Conservation (phyloP, 2,797 vertebrate species). For the Gymnoscopelus braueri region DNA sequence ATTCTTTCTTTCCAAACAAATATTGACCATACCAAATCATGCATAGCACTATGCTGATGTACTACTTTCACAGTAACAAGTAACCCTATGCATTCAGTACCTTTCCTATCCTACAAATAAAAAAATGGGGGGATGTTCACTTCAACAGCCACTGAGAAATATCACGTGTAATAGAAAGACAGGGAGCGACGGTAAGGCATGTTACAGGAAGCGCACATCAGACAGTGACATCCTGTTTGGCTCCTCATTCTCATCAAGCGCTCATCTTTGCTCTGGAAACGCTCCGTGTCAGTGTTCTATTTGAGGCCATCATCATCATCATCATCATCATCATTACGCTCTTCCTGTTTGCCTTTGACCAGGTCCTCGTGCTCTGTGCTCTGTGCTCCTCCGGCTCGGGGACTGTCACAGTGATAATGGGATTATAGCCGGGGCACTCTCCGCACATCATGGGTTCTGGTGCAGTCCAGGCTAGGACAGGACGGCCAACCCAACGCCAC, state of each 20-base stretch:
- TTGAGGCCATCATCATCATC: constrained; percentile 34
- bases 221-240: constrained; percentile 57
- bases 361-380: constrained; percentile 42
- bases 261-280: constrained; percentile 43
- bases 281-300: constrained; percentile 55
- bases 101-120: too few species aligned
- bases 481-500: constrained; percentile 30
- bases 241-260: constrained; percentile 45
- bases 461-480: constrained; percentile 37
- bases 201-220: constrained; percentile 56
- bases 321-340: constrained; percentile 45
- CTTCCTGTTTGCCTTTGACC: constrained; percentile 70
- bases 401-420: constrained; percentile 59
- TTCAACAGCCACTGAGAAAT: constrained; percentile 14
- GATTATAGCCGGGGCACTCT: constrained; percentile 58
- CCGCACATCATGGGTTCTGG: constrained; percentile 66
- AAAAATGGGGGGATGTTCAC: neutral
- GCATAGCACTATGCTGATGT: too few species aligned
- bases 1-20: too few species aligned
- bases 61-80: neutral
- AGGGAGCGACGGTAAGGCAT: neutral
- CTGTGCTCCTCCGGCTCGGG: constrained; percentile 40
- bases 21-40: too few species aligned
- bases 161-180: constrained; percentile 5
- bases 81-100: neutral